These are phyloP conservation scores for Tautogolabrus adspersus DNA, from an alignment of 2,113 vertebrate genomes.

Conservation along the genomic window DNA sequence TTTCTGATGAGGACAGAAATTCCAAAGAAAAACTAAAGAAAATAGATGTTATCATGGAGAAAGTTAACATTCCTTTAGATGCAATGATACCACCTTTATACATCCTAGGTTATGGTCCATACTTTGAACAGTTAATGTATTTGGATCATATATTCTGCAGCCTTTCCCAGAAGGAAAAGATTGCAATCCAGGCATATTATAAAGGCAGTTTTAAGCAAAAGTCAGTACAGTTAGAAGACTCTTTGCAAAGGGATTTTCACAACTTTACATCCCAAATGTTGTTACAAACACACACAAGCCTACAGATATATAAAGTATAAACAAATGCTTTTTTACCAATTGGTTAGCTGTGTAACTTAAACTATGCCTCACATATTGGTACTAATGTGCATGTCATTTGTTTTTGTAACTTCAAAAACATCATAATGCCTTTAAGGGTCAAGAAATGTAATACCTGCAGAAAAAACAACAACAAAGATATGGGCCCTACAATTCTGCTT, in stretches of 20 bases:
- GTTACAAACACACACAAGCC: too few relatives aligned
- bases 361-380: not conserved
- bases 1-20: slow-evolving; percentile 21
- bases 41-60: slow-evolving; percentile 1
- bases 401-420: not conserved
- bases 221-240: not conserved
- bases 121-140: not conserved
- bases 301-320: not conserved
- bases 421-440: too few relatives aligned
- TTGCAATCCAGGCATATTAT: not conserved
- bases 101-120: not conserved
- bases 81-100: not conserved
- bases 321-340: not conserved
- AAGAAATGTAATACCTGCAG: not conserved
- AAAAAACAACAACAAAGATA: not conserved
- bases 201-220: not conserved
- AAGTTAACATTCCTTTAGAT: not conserved
- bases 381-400: not conserved
- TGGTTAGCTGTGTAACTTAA: not conserved
- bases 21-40: not conserved
- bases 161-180: not conserved
- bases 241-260: not conserved
- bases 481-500: not conserved
- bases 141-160: not conserved
- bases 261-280: not conserved